These are phyloP conservation scores for Philopotamus ludificatus DNA, from an alignment of 1,140 invertebrate genomes.

Conservation along the genomic window DNA sequence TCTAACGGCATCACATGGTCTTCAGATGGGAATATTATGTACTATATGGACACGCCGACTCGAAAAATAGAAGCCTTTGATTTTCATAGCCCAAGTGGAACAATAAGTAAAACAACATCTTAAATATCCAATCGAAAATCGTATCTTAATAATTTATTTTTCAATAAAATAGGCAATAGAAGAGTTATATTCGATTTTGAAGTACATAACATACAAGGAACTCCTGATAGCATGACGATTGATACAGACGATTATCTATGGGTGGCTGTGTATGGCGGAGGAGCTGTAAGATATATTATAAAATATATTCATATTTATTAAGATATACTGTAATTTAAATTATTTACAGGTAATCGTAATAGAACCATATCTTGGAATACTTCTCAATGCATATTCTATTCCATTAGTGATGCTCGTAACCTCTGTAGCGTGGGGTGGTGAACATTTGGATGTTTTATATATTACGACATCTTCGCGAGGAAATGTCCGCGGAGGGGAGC, in stretches of 20 bases:
- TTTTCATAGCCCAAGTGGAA: constrained; percentile 66
- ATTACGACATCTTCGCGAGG: constrained; percentile 61
- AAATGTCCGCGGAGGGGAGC: constrained; percentile 21
- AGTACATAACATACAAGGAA: constrained; percentile 55
- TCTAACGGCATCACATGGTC: constrained; percentile 86
- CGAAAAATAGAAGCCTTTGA: constrained; percentile 71
- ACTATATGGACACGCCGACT: constrained; percentile 75
- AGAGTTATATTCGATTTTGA: constrained; percentile 56
- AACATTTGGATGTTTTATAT: constrained; percentile 72
- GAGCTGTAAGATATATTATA: constrained; percentile 46
- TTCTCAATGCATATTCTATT: constrained; percentile 55
- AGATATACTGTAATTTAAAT: constrained; percentile 14
- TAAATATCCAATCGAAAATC: no score
- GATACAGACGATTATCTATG: constrained; percentile 71
- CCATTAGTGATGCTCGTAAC: constrained; percentile 69
- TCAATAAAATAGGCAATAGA: constrained; percentile 49
- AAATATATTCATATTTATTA: background rate
- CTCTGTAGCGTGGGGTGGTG: constrained; percentile 79
- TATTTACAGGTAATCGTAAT: constrained; percentile 52
- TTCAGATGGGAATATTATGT: constrained; percentile 68
- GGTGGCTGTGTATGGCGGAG: constrained; percentile 65
- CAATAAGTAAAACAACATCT: no score
- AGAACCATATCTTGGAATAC: constrained; percentile 50
- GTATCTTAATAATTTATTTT: no score
- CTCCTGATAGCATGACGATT: constrained; percentile 77